A percentile compares a stretch with the other conserved stretches of the same genome.
These are phyloP conservation scores for Antheraea assamensis DNA, from an alignment of 2,888 invertebrate species.

Conservation along the genomic window DNA sequence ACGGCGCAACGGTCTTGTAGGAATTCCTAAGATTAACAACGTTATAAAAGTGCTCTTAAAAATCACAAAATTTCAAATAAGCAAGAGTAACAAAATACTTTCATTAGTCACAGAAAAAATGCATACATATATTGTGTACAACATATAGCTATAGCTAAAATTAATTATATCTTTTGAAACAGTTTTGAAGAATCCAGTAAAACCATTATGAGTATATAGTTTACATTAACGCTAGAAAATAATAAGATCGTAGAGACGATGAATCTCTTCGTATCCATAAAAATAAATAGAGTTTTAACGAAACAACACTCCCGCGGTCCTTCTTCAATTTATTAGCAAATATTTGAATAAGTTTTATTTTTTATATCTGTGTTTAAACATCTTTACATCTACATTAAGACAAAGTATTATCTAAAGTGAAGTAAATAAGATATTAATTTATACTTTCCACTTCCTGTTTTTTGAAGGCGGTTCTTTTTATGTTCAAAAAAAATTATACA, in stretches of 20 bases:
- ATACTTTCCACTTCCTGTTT: too few species aligned
- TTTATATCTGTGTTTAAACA: background rate
- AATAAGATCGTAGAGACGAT: background rate
- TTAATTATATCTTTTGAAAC: background rate
- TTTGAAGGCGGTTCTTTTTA: too few species aligned
- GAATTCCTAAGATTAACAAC: background rate
- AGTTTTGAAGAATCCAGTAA: background rate
- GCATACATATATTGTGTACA: too few species aligned
- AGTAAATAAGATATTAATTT: too few species aligned
- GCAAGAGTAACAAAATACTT: too few species aligned
- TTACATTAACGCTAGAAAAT: background rate
- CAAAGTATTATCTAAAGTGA: too few species aligned
- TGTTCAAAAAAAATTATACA: too few species aligned
- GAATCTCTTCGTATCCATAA: background rate
- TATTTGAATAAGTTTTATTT: conserved; percentile 1
- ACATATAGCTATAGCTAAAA: too few species aligned
- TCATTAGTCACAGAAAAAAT: too few species aligned
- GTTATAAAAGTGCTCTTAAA: background rate
- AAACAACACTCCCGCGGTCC: background rate
- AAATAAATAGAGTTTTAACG: background rate
- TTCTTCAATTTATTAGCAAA: background rate
- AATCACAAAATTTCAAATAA: too few species aligned
- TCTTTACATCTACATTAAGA: too few species aligned
- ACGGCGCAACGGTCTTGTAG: background rate
- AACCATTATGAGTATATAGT: background rate